These are phyloP conservation scores for Nothoprocta perdicaria DNA, from an alignment of 2,113 vertebrate genomes.

Conservation along the genomic window DNA sequence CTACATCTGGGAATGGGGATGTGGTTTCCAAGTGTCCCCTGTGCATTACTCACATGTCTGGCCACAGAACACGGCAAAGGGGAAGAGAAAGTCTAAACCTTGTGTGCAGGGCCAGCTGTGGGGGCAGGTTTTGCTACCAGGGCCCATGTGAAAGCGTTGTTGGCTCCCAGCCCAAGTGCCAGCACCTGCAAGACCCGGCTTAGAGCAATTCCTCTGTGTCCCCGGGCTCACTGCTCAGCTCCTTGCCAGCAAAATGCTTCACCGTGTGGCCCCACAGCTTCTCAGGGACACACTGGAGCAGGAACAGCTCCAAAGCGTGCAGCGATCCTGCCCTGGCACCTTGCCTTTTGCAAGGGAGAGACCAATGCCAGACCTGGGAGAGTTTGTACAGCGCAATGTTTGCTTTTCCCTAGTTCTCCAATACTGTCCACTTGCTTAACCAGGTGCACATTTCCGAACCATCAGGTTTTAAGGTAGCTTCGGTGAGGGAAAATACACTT, in stretches of 20 bases:
- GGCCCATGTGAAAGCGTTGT: slow-evolving; percentile 24
- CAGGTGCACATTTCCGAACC: not conserved
- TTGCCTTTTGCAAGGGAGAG: not conserved
- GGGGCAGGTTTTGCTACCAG: too few relatives aligned
- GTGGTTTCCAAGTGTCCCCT: not conserved
- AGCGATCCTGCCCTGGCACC: too few relatives aligned
- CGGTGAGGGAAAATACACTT: not conserved
- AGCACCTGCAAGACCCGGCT: slow-evolving; percentile 11
- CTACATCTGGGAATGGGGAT: not conserved
- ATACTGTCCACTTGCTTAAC: not conserved
- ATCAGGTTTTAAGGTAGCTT: not conserved
- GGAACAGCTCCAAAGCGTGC: not conserved
- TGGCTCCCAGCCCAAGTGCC: slow-evolving; percentile 26
- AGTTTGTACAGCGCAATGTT: not conserved
- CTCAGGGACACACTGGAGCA: not conserved
- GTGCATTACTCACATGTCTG: not conserved
- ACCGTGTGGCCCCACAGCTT: not conserved
- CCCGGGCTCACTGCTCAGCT: not conserved
- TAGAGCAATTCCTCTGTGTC: not conserved
- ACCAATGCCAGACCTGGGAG: not conserved
- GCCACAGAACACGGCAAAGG: not conserved
- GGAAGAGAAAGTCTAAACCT: not conserved
- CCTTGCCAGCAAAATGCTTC: not conserved
- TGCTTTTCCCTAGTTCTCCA: not conserved
- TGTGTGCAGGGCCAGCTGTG: too few relatives aligned